Conservation (phyloP, 1,140 invertebrate genomes). For the Hylaeus anthracinus region DNA sequence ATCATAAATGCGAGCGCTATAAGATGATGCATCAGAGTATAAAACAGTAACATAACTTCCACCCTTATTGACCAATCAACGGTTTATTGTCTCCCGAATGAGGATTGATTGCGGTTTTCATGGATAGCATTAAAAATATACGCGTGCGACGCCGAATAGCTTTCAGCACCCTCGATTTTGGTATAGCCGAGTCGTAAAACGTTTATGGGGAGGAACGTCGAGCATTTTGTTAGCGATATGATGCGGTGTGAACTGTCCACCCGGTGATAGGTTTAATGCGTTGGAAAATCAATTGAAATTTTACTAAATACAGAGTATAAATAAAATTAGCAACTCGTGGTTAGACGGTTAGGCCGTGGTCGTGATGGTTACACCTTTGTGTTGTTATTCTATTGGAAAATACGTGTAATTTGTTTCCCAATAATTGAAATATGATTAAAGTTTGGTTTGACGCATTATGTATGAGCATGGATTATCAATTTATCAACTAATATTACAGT, state of each 20-base stretch:
- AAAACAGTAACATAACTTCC: background rate
- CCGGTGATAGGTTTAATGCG: background rate
- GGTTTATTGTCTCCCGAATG: background rate
- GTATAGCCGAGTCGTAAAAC: background rate
- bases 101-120: background rate
- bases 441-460: too few species aligned
- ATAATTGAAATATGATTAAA: too few species aligned
- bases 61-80: background rate
- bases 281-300: background rate
- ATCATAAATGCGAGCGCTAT: background rate
- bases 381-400: too few species aligned
- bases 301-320: too few species aligned
- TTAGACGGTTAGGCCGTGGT: too few species aligned
- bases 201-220: background rate
- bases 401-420: too few species aligned
- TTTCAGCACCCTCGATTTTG: background rate
- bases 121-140: slow-evolving; percentile 2
- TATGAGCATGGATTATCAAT: too few species aligned
- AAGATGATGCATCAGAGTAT: background rate
- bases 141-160: background rate
- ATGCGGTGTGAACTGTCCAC: background rate
- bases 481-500: too few species aligned
- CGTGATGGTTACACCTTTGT: too few species aligned
- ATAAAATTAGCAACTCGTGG: too few species aligned
- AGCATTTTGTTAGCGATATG: background rate